Percentiles rank a stretch among this genome's conserved stretches.
These are phyloP conservation scores for Melanocharis versteri DNA, from an alignment of 2,113 vertebrate genomes.

Conservation along the genomic window DNA sequence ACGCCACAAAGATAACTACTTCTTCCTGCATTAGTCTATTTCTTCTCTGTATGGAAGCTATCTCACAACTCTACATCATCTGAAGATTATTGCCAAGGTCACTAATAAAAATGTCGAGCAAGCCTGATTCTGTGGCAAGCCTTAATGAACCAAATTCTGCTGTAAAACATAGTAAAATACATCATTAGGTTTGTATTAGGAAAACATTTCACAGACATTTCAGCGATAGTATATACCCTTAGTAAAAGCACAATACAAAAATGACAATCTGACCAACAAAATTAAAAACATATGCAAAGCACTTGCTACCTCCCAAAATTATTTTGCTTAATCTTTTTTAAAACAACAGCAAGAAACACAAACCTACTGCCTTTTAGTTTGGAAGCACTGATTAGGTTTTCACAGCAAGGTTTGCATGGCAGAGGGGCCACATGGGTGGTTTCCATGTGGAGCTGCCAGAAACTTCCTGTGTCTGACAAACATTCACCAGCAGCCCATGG, in stretches of 20 bases:
- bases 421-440: not conserved
- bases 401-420: not conserved
- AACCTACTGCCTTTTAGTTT: not conserved
- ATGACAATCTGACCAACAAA: not conserved
- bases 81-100: not conserved
- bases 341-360: not conserved
- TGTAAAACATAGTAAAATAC: not conserved
- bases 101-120: not conserved
- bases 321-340: not conserved
- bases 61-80: not conserved
- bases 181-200: not conserved
- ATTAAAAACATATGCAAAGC: not conserved
- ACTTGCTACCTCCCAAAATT: not conserved
- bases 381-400: not conserved
- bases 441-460: not conserved
- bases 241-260: not conserved
- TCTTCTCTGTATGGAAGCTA: not conserved
- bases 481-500: fast-evolving
- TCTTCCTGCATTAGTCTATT: not conserved
- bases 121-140: not conserved
- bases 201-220: not conserved
- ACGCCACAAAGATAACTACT: not conserved
- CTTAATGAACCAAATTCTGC: not conserved
- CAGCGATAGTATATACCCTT: not conserved
- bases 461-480: not conserved